Percentiles rank a stretch among this genome's conserved stretches.
Conservation (phyloP, 2,113 vertebrate species). For the Xenopus tropicalis region UCB_Xtro_10.0 CM004443.2:182433501-182434000, state of each 20-base stretch:
- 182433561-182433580: too few relatives aligned
- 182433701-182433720: slow-evolving; percentile 50
- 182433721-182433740: slow-evolving; percentile 46
- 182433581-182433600: too few relatives aligned
- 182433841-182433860: slow-evolving; percentile 73
- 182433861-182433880: slow-evolving; percentile 73
- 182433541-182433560: too few relatives aligned
- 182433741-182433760: slow-evolving; percentile 34
- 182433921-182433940: slow-evolving; percentile 47
- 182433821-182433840: slow-evolving; percentile 56
- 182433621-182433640: too few relatives aligned
- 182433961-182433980: not conserved
- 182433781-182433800: slow-evolving; percentile 50
- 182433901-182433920: slow-evolving; percentile 63
- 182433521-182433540: too few relatives aligned
- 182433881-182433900: slow-evolving; percentile 80
- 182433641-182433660: too few relatives aligned
- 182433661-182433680: too few relatives aligned
- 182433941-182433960: not conserved
- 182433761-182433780: slow-evolving; percentile 68
- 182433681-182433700: not conserved
- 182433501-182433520: too few relatives aligned
- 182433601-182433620: too few relatives aligned
- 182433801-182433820: slow-evolving; percentile 51
- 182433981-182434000: too few relatives aligned